Evolutionary conservation across 2,113 vertebrate genomes (phyloP), one percentile per base, ranked within the genome.

Genomic region (Pheucticus melanocephalus): DNA sequence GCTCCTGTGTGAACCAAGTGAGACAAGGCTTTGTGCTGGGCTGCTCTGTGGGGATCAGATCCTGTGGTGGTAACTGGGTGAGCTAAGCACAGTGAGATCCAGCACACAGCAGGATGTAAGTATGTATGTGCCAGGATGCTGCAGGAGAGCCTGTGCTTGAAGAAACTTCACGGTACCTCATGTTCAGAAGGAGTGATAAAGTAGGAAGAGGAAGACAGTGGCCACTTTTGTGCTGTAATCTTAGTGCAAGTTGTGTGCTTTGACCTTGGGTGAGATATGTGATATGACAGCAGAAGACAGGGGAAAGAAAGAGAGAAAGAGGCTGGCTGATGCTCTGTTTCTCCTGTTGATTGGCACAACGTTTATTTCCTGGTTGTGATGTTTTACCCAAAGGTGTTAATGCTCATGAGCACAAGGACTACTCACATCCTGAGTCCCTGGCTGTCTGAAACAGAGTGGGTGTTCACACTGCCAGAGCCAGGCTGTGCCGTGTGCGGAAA

Each of bases 51-150:
- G 42, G 86, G 68, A 76, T 33, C 47, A 56, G 39, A 66, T 47
- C 56, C 47, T 0, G 2, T 7, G 21, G 33, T 15, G 47, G 22
- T 47, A 57, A 14, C 33, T 12, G 42, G 8, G 2, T n/a, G 47
- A 73, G 68, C 39, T 63, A 21, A 60, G 53, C 40, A 48, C 6
- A 76, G 42, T 1, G 2, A 57, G 39, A 31, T 76, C 45, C 81
- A 57, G 56, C 24, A 39, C 47, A 8, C 11, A 28, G 22, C 1
- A 8, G 69, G n/a, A 37, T 2, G 0, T 4, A 17, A 1, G 0
- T 12, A 35, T 18, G 33, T 4, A 28, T 0, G 0, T 35, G 57
- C 33, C 68, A 68, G 48, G 25, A 11, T 59, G 66, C 42, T 73
- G 23, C 33, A 28, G 42, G 31, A 82, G 21, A 59, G 15, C 15